Evolutionary conservation across 2,888 invertebrate genomes (phyloP).

Genomic region (Galerucella nymphaeae): DNA sequence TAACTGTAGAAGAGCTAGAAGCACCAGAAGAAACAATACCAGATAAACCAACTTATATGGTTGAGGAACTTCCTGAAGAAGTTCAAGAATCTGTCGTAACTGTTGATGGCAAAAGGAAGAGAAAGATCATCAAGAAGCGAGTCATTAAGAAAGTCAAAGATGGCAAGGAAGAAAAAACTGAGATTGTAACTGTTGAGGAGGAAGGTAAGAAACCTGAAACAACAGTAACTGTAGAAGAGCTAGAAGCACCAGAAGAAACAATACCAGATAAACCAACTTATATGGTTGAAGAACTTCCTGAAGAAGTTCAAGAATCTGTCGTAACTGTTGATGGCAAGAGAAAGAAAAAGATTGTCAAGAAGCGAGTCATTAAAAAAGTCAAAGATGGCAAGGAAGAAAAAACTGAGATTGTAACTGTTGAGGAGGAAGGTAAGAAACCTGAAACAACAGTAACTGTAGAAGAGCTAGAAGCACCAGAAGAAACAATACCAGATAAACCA

Average conservation of each 20-base stretch:
- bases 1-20: constrained; percentile 53
- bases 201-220: constrained; percentile 57
- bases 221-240: constrained; percentile 52
- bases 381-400: constrained; percentile 56
- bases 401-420: constrained; percentile 57
- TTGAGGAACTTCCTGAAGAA: constrained; percentile 48
- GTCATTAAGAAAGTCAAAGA: constrained; percentile 62
- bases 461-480: constrained; percentile 48
- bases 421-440: constrained; percentile 57
- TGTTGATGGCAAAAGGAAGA: constrained; percentile 55
- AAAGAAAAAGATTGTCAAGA: constrained; percentile 56
- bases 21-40: constrained; percentile 18
- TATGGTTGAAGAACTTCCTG: constrained; percentile 50
- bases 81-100: constrained; percentile 57
- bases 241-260: constrained; percentile 52
- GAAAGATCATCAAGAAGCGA: constrained; percentile 59
- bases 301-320: constrained; percentile 45
- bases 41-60: constrained; percentile 55
- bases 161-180: constrained; percentile 60
- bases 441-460: constrained; percentile 56
- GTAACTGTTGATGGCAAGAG: constrained; percentile 5
- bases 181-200: constrained; percentile 61
- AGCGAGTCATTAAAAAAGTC: constrained; percentile 55
- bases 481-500: constrained; percentile 44
- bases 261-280: constrained; percentile 41